These are phyloP conservation scores for Synanthedon myopaeformis DNA, from an alignment of 2,888 invertebrate genomes.

Conservation along the genomic window DNA sequence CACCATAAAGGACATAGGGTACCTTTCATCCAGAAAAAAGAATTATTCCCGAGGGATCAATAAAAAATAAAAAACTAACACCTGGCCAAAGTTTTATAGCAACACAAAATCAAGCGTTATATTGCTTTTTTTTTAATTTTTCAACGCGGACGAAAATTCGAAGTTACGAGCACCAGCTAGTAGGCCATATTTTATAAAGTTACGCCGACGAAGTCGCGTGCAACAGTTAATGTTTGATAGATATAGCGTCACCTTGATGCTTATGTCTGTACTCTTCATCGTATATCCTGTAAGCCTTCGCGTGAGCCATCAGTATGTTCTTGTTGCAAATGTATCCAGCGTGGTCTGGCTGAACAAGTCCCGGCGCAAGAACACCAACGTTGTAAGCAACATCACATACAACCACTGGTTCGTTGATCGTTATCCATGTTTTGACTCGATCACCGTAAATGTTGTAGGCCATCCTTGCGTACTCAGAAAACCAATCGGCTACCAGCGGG, in stretches of 20 bases:
- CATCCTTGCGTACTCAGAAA: conserved; percentile 17
- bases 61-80: no score
- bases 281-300: conserved; percentile 67
- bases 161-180: no score
- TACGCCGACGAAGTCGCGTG: no score
- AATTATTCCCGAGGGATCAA: no score
- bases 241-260: conserved; percentile 41
- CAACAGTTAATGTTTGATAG: no score
- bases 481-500: conserved; percentile 18
- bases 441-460: conserved; percentile 17
- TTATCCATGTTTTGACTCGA: conserved; percentile 22
- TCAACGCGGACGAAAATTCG: no score
- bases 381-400: conserved; percentile 6
- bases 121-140: no score
- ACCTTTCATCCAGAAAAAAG: no score
- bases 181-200: no score
- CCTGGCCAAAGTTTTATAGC: no score
- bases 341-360: conserved; percentile 28
- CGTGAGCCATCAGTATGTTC: conserved; percentile 74
- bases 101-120: no score
- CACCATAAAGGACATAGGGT: no score
- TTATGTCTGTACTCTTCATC: conserved; percentile 53
- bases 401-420: conserved; percentile 16
- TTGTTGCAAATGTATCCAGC: conserved; percentile 70
- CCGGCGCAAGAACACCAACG: conserved; percentile 26